Base-by-base conservation (phyloP, 2,888 invertebrate genomes). In the Pandemis corylana region DNA sequence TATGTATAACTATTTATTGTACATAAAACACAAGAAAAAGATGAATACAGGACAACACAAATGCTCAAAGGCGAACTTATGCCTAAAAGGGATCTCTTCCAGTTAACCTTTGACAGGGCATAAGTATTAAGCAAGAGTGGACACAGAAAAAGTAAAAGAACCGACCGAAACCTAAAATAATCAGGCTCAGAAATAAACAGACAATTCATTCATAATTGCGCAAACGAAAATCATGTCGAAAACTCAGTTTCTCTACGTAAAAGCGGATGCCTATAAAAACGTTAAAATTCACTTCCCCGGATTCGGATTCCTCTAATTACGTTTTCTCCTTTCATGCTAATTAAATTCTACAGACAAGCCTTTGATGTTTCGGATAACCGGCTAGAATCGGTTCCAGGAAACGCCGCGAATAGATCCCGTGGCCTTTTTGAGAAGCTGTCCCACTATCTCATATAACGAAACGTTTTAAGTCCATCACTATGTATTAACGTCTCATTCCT, bases 361-460 rank as follows among this genome's bases (percentile, higher is more conserved):
- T 64, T 64, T 64, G 64, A 64, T 44, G 64, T 64, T 63, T 13
- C 49, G 67, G 41, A 36, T 49, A 67, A n/a, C 13, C 46, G 65
- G 4, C 46, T 42, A 71, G 65, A 71, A 62, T 75, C 53, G 49
- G 67, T 69, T 75, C 69, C 69, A 75, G 76, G 75, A 77, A 80
- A 80, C 79, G 80, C 72, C 64, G 67, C 68, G 72, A 76, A 76
- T 77, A 73, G 76, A 78, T 75, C 76, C 77, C 76, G 73, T 68
- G 76, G 76, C 76, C 78, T 76, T 80, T 77, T 77, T 77, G 73
- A 77, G 74, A 68, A 78, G 76, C 72, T 73, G 77, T 61, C 71
- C 75, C 65, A 71, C 76, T 78, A 76, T 74, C 67, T 67, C 68
- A 71, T 62, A 71, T 73, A 13, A 51, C 74, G 53, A 56, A 20